phyloP scores from a whole-genome alignment of 2,113 vertebrate genomes.

The Microcebus lehilahytsara region DNA sequence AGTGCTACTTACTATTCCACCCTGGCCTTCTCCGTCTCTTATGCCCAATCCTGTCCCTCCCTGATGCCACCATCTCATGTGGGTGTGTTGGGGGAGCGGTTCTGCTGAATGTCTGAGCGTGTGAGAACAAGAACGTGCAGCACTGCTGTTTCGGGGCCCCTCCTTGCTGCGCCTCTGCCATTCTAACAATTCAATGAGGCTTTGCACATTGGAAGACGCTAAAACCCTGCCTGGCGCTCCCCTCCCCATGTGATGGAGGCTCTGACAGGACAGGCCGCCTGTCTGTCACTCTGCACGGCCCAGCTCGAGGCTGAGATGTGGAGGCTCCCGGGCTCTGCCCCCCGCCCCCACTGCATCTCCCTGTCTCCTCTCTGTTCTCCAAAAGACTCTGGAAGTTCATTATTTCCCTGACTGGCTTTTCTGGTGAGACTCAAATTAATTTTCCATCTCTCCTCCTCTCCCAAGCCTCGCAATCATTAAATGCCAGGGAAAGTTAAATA shows the following conservation, averaged over 20 bases:
- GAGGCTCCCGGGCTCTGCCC: not conserved
- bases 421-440: constrained; percentile 72
- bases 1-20: not conserved
- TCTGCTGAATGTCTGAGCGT: not conserved
- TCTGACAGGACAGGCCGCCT: rapidly evolving
- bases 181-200: not conserved
- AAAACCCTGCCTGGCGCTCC: not conserved
- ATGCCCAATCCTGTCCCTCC: too few relatives aligned
- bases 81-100: rapidly evolving
- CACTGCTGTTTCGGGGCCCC: not conserved
- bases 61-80: rapidly evolving
- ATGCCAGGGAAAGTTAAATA: constrained; percentile 76
- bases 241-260: not conserved
- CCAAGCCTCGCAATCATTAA: constrained; percentile 72
- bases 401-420: constrained; percentile 68
- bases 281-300: not conserved
- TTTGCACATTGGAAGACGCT: not conserved
- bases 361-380: not conserved
- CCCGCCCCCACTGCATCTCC: not conserved
- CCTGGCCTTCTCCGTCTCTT: rapidly evolving
- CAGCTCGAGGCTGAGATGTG: rapidly evolving
- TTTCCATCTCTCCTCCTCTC: constrained; percentile 65
- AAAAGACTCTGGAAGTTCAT: constrained; percentile 65
- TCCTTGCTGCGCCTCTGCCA: not conserved
- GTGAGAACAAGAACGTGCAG: not conserved